These are phyloP conservation scores for Diadema setosum DNA, from an alignment of 35 echinoderm and acorn worm species.

Conservation along the genomic window DNA sequence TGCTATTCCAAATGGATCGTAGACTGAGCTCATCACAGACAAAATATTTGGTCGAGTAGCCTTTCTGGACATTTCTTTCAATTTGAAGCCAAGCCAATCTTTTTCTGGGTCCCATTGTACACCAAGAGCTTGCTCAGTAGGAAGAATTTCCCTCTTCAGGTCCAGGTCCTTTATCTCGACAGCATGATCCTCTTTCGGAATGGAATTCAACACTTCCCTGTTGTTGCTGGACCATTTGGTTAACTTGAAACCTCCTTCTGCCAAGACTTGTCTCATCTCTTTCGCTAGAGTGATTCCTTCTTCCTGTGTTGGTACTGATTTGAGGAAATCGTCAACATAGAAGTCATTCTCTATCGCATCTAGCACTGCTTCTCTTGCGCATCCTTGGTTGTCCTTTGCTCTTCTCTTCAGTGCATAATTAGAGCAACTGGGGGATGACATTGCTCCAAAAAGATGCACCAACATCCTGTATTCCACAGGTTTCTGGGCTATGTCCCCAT, in stretches of 20 bases:
- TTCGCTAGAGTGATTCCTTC: conserved; percentile 1
- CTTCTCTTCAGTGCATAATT: conserved; percentile 34
- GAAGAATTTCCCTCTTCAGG: conserved; percentile 9
- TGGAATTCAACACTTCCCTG: not conserved
- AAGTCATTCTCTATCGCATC: not conserved
- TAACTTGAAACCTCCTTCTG: conserved; percentile 21
- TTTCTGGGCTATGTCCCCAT: conserved; percentile 7
- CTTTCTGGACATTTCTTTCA: not conserved
- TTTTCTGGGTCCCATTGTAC: conserved; percentile 36
- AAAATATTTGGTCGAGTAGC: conserved; percentile 45
- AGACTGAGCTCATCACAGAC: conserved; percentile 34
- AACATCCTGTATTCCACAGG: conserved; percentile 43
- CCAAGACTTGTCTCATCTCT: not conserved
- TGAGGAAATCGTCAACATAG: conserved; percentile 48
- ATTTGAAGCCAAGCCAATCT: not conserved
- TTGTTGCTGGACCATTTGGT: conserved; percentile 64
- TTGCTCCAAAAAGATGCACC: conserved; percentile 70
- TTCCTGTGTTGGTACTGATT: not conserved
- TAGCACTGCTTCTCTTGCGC: not conserved
- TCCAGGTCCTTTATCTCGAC: conserved; percentile 7
- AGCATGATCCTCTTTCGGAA: conserved; percentile 29
- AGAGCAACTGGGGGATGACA: conserved; percentile 59
- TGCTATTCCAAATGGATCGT: conserved; percentile 50
- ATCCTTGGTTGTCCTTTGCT: conserved; percentile 23
- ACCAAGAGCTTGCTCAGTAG: conserved; percentile 43